Conservation (phyloP, 2,888 invertebrate species). For the Stictocephala bisonia region DNA sequence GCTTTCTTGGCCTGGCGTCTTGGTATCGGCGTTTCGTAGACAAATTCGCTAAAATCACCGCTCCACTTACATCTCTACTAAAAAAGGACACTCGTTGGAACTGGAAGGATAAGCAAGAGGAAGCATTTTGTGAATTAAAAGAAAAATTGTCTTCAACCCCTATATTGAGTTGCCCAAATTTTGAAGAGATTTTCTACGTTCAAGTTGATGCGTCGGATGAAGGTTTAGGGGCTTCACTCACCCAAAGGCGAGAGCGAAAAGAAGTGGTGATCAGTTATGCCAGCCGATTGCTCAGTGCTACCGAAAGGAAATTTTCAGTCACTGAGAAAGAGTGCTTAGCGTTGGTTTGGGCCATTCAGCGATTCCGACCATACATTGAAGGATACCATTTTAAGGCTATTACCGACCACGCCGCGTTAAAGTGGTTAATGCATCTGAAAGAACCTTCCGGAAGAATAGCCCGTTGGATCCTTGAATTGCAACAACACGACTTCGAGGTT, state of each 20-base stretch:
- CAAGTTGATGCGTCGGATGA: constrained; percentile 51
- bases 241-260: constrained; percentile 51
- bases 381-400: constrained; percentile 50
- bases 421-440: constrained; percentile 49
- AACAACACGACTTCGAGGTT: constrained; percentile 29
- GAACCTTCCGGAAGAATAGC: constrained; percentile 51
- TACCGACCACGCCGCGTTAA: constrained; percentile 51
- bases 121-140: constrained; percentile 17
- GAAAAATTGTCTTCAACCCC: constrained; percentile 42
- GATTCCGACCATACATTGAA: constrained; percentile 56
- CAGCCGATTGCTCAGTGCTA: constrained; percentile 49
- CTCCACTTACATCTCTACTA: constrained; percentile 14
- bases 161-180: constrained; percentile 51
- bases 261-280: constrained; percentile 56
- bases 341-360: constrained; percentile 54
- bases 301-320: constrained; percentile 54
- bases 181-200: constrained; percentile 41
- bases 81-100: constrained; percentile 7
- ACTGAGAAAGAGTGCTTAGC: constrained; percentile 58
- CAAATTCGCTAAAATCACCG: constrained; percentile 2
- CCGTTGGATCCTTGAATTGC: constrained; percentile 53
- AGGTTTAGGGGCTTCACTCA: constrained; percentile 51
- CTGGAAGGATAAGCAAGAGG: constrained; percentile 5
- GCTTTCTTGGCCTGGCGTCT: constrained; percentile 26
- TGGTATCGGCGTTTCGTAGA: constrained; percentile 22